Evolutionary conservation across 35 echinoderm and acorn worm genomes (phyloP), one percentile per base, ranked within the genome.

Genomic region (Ptychodera flava): DNA sequence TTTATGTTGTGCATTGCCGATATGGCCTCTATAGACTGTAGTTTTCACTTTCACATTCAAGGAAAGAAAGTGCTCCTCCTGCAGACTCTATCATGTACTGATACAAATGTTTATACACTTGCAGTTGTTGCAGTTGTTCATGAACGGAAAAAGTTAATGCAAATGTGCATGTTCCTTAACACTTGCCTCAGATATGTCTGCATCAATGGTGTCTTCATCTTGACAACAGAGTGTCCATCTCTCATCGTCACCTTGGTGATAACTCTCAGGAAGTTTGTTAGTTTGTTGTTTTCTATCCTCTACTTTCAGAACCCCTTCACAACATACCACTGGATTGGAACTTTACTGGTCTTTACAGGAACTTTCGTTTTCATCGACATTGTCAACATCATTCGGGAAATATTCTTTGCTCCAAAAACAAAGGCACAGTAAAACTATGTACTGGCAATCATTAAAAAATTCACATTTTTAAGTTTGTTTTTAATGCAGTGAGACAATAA

Each of bases 231-330:
- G 85, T 97, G 95, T 84, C 92, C 95, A 30, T 97, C 95, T 16
- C 90, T 97, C 0, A 79, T 97, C 29, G 92, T 94, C 79, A 97
- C 95, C 28, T 80, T 97, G 29, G 90, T 97, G 0, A 88, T 97
- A 31, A 97, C 95, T 0, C 86, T 97, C 12, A 82, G 95, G 15
- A 97, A 97, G 85, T 97, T 94, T 76, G 16, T 97, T 28, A 97
- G 95, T 53, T 52, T 97, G 0, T 85, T 97, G 15, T 91, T 94
- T 83, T 97, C 95, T 81, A 97, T 97, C 53, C 28, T 94, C 22
- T 97, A 92, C 76, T 97, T 97, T 37, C 31, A 90, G 77, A 97
- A 97, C 35, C 92, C 95, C 1, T 97, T 97, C 85, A 97, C 95
- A 28, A 0, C 81, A 1, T 91, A 85, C 78, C 95, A 97, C 38